Conservation (phyloP, 2,113 vertebrate genomes). For the Galeopterus variegatus region DNA sequence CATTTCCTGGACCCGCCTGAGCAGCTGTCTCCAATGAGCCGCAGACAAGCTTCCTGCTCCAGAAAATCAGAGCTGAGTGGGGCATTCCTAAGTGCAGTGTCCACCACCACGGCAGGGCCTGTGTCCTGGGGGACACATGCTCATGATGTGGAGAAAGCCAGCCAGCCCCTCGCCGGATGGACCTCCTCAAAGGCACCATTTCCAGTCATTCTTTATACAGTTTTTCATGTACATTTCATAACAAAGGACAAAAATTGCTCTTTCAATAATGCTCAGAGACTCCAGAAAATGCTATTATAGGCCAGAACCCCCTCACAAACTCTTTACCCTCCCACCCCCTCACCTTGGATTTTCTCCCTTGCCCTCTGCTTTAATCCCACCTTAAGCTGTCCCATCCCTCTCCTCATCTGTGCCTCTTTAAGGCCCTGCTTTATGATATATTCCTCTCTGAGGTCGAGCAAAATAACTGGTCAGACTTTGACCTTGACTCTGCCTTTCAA, state of each 20-base stretch:
- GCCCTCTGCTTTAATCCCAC: not conserved
- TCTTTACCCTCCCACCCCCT: not conserved
- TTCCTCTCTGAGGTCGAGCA: not conserved
- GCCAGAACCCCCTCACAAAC: not conserved
- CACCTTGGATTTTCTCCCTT: not conserved
- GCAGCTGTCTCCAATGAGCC: conserved; percentile 75
- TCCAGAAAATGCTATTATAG: not conserved
- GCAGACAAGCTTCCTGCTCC: conserved; percentile 11
- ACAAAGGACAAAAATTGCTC: not conserved
- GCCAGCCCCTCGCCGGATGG: rapidly evolving
- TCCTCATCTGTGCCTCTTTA: not conserved
- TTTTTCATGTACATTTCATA: not conserved
- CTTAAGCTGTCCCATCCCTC: not conserved
- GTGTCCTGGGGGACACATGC: not conserved
- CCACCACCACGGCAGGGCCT: not conserved
- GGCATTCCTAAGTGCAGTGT: not conserved
- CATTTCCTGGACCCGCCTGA: conserved; percentile 51
- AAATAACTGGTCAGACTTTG: not conserved
- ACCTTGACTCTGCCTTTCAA: not conserved
- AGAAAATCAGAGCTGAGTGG: not conserved
- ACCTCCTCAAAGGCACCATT: not conserved
- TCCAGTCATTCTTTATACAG: not conserved
- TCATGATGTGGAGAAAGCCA: not conserved
- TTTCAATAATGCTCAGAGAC: not conserved
- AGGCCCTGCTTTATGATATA: not conserved